Conservation (phyloP, 2,113 vertebrate species). For the Paramormyrops kingsleyae region DNA sequence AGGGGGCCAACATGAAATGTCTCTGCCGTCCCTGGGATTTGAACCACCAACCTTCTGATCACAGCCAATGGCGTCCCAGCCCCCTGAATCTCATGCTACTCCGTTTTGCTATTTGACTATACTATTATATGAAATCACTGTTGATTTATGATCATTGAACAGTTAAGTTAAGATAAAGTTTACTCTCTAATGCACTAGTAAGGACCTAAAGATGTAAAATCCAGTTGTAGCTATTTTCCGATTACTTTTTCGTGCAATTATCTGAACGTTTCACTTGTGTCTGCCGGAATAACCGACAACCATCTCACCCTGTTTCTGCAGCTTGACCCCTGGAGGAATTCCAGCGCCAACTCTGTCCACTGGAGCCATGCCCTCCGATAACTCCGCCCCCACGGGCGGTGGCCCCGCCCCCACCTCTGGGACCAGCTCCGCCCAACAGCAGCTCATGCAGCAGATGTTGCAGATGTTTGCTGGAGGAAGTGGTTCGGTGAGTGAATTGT, state of each 20-base stretch:
- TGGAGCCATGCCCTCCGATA: constrained; percentile 43
- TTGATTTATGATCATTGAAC: neutral
- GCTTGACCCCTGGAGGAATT: constrained; percentile 18
- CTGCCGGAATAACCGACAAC: neutral
- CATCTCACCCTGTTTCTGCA: constrained; percentile 4
- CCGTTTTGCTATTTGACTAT: neutral
- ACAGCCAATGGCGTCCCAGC: neutral
- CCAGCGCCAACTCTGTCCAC: constrained; percentile 32
- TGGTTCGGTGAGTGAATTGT: constrained; percentile 63
- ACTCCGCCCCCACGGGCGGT: constrained; percentile 34
- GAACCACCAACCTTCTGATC: neutral
- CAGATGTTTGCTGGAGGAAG: constrained; percentile 81
- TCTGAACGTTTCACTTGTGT: neutral
- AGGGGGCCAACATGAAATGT: neutral
- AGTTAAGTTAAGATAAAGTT: neutral
- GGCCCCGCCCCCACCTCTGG: constrained; percentile 41
- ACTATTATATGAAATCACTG: neutral
- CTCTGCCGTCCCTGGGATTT: neutral
- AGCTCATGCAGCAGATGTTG: constrained; percentile 91
- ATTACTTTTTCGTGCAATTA: neutral
- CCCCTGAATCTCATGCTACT: neutral
- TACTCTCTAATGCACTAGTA: neutral
- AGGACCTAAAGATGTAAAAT: neutral
- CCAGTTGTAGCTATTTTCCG: neutral
- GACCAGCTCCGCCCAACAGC: constrained; percentile 78